These are phyloP conservation scores for Zoanthus sociatus DNA, from an alignment of 92 coral and sea anemone species.

Conservation along the genomic window DNA sequence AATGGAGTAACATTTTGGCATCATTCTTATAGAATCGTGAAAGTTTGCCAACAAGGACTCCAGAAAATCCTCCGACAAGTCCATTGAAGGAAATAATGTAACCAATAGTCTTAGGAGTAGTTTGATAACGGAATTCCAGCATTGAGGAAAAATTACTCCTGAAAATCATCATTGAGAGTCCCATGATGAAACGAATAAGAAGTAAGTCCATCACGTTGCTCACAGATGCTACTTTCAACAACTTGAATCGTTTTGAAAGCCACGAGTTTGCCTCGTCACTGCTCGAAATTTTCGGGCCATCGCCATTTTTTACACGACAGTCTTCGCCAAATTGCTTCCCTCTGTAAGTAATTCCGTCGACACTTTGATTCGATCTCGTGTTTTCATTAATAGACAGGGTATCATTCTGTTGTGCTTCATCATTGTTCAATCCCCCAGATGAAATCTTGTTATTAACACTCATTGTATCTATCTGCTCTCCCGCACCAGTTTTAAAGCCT, in stretches of 20 bases:
- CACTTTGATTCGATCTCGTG: background rate
- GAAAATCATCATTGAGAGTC: constrained; percentile 88
- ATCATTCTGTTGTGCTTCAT: constrained; percentile 20
- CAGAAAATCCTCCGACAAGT: constrained; percentile 79
- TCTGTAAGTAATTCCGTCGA: background rate
- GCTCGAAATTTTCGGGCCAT: background rate
- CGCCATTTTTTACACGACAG: background rate
- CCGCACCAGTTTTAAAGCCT: background rate
- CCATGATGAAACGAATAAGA: constrained; percentile 84
- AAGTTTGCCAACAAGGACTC: constrained; percentile 76
- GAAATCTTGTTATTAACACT: background rate
- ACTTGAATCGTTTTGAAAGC: constrained; percentile 22
- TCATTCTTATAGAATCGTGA: constrained; percentile 72
- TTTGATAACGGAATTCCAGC: constrained; percentile 86
- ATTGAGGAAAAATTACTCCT: constrained; percentile 87
- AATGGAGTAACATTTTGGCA: constrained; percentile 80
- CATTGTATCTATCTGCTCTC: background rate
- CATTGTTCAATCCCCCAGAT: background rate
- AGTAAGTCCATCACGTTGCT: constrained; percentile 73
- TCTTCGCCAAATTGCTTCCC: constrained; percentile 10
- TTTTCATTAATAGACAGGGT: background rate
- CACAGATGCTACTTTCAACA: constrained; percentile 67
- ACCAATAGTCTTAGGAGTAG: constrained; percentile 89
- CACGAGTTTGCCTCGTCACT: constrained; percentile 16
- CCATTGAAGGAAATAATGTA: constrained; percentile 93